Evolutionary conservation across 1,140 invertebrate genomes (phyloP).

Genomic region (Frieseomelitta varia): DNA sequence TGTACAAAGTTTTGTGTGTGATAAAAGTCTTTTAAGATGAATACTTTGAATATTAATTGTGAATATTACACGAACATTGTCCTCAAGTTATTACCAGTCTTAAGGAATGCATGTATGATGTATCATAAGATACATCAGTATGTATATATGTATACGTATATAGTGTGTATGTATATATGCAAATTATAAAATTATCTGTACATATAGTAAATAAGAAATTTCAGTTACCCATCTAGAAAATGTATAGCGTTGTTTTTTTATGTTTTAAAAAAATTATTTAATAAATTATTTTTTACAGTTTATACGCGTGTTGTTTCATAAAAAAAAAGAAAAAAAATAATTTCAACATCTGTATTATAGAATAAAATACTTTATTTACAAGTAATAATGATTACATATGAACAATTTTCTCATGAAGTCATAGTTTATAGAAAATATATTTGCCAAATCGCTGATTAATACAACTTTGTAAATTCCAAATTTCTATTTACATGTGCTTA

Average conservation of each 20-base stretch:
- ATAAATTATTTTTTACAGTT: slow-evolving; percentile 70
- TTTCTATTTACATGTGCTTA: slow-evolving; percentile 60
- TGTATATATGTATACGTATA: background rate
- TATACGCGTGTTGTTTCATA: background rate
- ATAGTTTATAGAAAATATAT: slow-evolving; percentile 67
- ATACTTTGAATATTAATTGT: slow-evolving; percentile 2
- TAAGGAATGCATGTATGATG: slow-evolving; percentile 15
- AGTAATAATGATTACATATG: slow-evolving; percentile 67
- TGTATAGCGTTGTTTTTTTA: slow-evolving; percentile 41
- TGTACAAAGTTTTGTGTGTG: slow-evolving; percentile 19
- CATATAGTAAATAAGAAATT: slow-evolving; percentile 46
- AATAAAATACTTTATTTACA: slow-evolving; percentile 73
- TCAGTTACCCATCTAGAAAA: slow-evolving; percentile 24
- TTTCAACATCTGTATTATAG: slow-evolving; percentile 25
- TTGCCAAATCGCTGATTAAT: slow-evolving; percentile 48
- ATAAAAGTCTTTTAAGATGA: background rate
- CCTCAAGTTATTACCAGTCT: background rate
- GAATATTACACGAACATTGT: background rate
- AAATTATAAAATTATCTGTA: slow-evolving; percentile 33
- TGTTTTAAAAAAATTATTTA: slow-evolving; percentile 56
- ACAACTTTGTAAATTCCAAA: slow-evolving; percentile 29
- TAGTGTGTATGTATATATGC: background rate
- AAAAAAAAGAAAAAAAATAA: background rate
- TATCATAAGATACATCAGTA: slow-evolving; percentile 27
- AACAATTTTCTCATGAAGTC: slow-evolving; percentile 51